phyloP scores from a whole-genome alignment of 2,888 invertebrate genomes.

The Lottia scabra region DNA sequence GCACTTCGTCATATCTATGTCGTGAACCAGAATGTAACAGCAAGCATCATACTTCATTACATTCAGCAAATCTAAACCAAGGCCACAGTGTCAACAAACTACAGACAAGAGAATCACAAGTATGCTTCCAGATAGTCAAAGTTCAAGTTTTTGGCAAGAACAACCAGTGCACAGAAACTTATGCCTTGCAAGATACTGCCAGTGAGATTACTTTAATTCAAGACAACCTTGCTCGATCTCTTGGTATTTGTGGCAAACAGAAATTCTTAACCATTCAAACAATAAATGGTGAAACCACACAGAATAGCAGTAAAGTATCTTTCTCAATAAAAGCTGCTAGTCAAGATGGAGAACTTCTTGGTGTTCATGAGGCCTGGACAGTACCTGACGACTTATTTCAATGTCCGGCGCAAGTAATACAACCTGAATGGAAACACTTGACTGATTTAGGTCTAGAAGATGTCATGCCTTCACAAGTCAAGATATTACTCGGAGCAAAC shows the following conservation, averaged over 20 bases:
- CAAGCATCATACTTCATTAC: background rate
- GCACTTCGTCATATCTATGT: background rate
- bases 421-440: background rate
- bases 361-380: background rate
- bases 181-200: background rate
- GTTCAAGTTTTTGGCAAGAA: background rate
- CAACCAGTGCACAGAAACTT: background rate
- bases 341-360: background rate
- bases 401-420: background rate
- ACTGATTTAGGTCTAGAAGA: background rate
- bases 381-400: background rate
- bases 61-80: background rate
- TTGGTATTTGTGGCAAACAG: background rate
- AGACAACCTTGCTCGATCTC: background rate
- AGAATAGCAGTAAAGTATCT: background rate
- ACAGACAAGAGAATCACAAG: background rate
- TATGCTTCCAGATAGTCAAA: background rate
- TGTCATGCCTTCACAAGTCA: background rate
- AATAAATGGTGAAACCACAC: background rate
- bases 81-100: background rate
- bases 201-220: background rate
- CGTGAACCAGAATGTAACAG: background rate
- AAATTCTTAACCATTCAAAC: background rate
- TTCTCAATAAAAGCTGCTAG: background rate
- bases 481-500: background rate